Base-by-base conservation (phyloP, 2,888 invertebrate genomes). In the Stomorhina lunata region DNA sequence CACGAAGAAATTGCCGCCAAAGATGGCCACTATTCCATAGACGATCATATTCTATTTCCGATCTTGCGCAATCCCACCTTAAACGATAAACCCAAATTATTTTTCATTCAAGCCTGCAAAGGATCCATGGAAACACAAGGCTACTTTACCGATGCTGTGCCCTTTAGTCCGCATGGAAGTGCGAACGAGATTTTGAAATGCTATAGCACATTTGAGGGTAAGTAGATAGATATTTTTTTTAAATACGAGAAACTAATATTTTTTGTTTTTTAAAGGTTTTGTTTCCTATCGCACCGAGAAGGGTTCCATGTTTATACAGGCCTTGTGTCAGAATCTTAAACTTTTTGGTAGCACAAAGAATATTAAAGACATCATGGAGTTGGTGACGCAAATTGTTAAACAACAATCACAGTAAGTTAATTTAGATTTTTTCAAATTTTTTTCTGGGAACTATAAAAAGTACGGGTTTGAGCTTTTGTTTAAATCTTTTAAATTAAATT, bases 71-170 rank as follows among this genome's bases (percentile, higher is more conserved):
- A 91, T 86, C 85, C 85, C 0, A 86, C 89, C 5, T 81, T 91
- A 0, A 80, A 83, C 10, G 84, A 88, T 12, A 91, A 91, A 48
- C 91, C 91, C 12, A 91, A 91, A 79, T 86, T 91, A 32, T 80
- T 91, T 6, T 89, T 91, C 32, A 89, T 91, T 34, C 91, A 91
- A 85, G 91, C 91, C 4, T 91, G 91, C 80, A 91, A 90, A 72
- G 91, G 91, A 1, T 69, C 84, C 0, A 87, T 87, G 76, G 88
- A 90, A 59, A 69, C 84, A 4, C 86, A 87, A 2, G 79, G 79
- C 3, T 88, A 89, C 50, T 86, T 86, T 20, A 90, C 86, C 20
- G 90, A 90, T 84, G 85, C 89, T 2, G 84, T 77, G 0, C 86
- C 87, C 72, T 82, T 79, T 9, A 22, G 32, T 55, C 87, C 89